Conservation (phyloP, 2,113 vertebrate genomes). For the Ammodytes dubius region DNA sequence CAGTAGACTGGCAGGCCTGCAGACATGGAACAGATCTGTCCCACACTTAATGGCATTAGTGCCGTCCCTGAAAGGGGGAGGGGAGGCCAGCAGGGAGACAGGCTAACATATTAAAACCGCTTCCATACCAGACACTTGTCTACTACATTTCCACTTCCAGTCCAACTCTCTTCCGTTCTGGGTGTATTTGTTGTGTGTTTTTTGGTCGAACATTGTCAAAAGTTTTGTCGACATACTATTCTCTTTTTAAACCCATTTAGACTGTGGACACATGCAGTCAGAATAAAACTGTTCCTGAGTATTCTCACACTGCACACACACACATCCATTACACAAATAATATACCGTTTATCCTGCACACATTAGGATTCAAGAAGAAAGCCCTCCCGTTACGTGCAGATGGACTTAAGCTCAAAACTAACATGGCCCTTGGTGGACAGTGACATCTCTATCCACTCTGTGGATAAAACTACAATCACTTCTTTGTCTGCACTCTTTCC, state of each 20-base stretch:
- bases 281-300: conserved; percentile 16
- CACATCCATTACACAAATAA: conserved; percentile 11
- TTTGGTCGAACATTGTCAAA: conserved; percentile 25
- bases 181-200: conserved; percentile 36
- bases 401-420: conserved; percentile 65
- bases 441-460: conserved; percentile 68
- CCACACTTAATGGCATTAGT: conserved; percentile 89
- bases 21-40: conserved; percentile 89
- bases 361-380: conserved; percentile 66
- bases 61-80: conserved; percentile 85
- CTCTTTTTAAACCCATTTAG: conserved; percentile 23
- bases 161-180: conserved; percentile 64
- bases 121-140: conserved; percentile 80
- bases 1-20: conserved; percentile 86
- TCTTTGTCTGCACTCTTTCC: conserved; percentile 47
- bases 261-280: neutral
- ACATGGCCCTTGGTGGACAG: conserved; percentile 51
- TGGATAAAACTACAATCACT: conserved; percentile 70
- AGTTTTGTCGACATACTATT: conserved; percentile 27
- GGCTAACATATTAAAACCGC: conserved; percentile 85
- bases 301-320: conserved; percentile 12
- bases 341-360: conserved; percentile 24
- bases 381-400: conserved; percentile 76
- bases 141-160: conserved; percentile 73
- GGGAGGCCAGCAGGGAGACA: conserved; percentile 80